Percentiles rank a stretch among this genome's conserved stretches.
Evolutionary conservation across 2,113 vertebrate species (phyloP).

Genomic region (Thalassoma bifasciatum): DNA sequence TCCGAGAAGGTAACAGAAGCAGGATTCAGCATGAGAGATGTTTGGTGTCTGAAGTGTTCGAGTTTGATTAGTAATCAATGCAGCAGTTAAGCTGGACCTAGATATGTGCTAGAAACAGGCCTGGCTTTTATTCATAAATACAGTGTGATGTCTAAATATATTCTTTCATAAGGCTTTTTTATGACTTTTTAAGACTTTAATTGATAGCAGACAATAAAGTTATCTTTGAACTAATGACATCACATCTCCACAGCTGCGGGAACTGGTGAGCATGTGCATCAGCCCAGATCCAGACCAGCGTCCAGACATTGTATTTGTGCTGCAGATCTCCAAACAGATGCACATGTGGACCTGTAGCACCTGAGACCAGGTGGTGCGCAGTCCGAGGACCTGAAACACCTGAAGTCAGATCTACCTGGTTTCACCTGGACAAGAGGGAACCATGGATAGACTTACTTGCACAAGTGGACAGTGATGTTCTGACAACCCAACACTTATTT

Average conservation of each 20-base stretch:
- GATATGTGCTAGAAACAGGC: too few species aligned
- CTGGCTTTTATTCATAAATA: too few species aligned
- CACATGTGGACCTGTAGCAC: slow-evolving; percentile 67
- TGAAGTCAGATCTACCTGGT: slow-evolving; percentile 7
- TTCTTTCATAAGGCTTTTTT: too few species aligned
- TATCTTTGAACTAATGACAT: not conserved
- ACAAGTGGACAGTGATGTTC: slow-evolving; percentile 21
- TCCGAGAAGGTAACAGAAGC: slow-evolving; percentile 64
- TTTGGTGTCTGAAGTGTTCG: not conserved
- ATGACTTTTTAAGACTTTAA: too few species aligned
- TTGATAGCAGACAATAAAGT: not conserved
- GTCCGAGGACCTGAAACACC: slow-evolving; percentile 21
- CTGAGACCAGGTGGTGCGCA: slow-evolving; percentile 34
- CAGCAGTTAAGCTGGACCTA: too few species aligned
- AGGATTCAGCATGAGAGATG: not conserved
- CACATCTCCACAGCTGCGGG: slow-evolving; percentile 46
- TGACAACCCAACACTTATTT: not conserved
- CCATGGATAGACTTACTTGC: slow-evolving; percentile 7
- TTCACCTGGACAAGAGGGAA: slow-evolving; percentile 10
- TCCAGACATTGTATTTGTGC: slow-evolving; percentile 70
- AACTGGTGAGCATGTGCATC: slow-evolving; percentile 72
- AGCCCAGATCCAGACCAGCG: slow-evolving; percentile 67
- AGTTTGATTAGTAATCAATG: too few species aligned
- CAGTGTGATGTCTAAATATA: too few species aligned
- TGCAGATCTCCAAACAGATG: slow-evolving; percentile 69